Evolutionary conservation across 2,797 vertebrate species (phyloP), one percentile per base, ranked within the genome.

Genomic region (Crypturellus tataupa): DNA sequence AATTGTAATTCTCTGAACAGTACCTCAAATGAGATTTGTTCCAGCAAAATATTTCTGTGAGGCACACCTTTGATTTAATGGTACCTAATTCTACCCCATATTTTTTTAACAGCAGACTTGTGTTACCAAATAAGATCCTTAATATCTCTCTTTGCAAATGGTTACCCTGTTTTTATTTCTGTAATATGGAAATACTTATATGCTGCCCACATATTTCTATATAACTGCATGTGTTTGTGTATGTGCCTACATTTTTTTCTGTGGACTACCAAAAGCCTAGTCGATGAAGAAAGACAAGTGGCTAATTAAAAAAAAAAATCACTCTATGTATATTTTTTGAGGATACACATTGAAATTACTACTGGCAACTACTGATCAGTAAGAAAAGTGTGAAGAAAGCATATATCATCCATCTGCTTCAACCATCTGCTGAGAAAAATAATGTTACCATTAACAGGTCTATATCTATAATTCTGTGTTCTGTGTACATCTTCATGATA

Each of bases 381-480:
- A 80, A 62, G 35, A 62, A 35, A 79, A 92, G 63, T 89, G 90
- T 89, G 78, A 96, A 82, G 83, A 90, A 93, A 96, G 93, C 51
- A 92, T 7, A 67, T 73, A 8, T 82, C 68, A 64, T 89, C 80
- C 80, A 90, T 95, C 80, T 90, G 85, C 18, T 86, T 85, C 68
- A 71, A 42, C 75, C 80, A 85, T 95, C 88, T 90, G 82, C 51
- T 65, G 21, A 73, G 70, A 83, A 80, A 85, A 85, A 18, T 20
- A 72, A 12, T 8, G 11, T 63, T 82, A 40, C 16, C n/a, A 68
- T 68, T 60, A 77, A 7, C 35, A 92, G 5, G 3, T 31, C 31
- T 71, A 24, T 53, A 49, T 75, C n/a, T 51, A 7, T 23, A 84
- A 21, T 67, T 73, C 42, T n/a, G 3, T 59, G 10, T 77, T 76